Evolutionary conservation across 2,797 vertebrate genomes (phyloP).

Genomic region (Holocentrus rufus): DNA sequence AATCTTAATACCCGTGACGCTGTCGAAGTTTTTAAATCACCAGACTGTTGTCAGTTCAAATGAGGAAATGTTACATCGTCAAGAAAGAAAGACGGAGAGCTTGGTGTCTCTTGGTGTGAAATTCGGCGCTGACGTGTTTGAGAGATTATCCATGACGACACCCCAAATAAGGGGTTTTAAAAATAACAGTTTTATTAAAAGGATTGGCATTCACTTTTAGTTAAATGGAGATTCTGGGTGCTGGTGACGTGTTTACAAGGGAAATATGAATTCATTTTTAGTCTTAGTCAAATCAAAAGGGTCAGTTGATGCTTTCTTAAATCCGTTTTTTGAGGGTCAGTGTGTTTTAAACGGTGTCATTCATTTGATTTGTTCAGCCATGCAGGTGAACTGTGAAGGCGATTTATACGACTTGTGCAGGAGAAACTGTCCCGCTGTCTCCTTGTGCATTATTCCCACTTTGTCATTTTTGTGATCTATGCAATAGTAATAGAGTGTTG

Average conservation of each 20-base stretch:
- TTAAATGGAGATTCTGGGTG: slow-evolving; percentile 11
- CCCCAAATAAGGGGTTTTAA: slow-evolving; percentile 21
- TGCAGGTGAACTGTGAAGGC: slow-evolving; percentile 11
- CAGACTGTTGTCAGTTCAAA: background rate
- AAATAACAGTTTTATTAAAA: background rate
- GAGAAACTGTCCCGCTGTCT: slow-evolving; percentile 19
- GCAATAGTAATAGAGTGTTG: slow-evolving; percentile 60
- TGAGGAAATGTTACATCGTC: slow-evolving; percentile 3
- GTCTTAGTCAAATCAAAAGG: slow-evolving; percentile 14
- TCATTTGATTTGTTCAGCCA: slow-evolving; percentile 28
- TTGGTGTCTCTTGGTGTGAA: background rate
- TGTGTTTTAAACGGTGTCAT: slow-evolving; percentile 37
- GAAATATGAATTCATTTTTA: slow-evolving; percentile 12
- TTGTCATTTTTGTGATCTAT: slow-evolving; percentile 69
- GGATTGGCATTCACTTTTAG: slow-evolving; percentile 6
- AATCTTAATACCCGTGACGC: slow-evolving; percentile 18
- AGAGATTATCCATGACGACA: background rate
- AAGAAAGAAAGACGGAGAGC: background rate
- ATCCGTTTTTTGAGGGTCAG: background rate
- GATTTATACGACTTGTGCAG: slow-evolving; percentile 25
- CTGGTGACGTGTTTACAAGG: slow-evolving; percentile 30
- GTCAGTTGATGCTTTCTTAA: slow-evolving; percentile 26
- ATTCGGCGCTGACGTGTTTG: slow-evolving; percentile 7
- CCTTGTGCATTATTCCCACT: slow-evolving; percentile 13
- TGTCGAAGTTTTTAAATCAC: slow-evolving; percentile 9